phyloP scores from a whole-genome alignment of 2,797 vertebrate species.

The Eulemur coronatus region DNA sequence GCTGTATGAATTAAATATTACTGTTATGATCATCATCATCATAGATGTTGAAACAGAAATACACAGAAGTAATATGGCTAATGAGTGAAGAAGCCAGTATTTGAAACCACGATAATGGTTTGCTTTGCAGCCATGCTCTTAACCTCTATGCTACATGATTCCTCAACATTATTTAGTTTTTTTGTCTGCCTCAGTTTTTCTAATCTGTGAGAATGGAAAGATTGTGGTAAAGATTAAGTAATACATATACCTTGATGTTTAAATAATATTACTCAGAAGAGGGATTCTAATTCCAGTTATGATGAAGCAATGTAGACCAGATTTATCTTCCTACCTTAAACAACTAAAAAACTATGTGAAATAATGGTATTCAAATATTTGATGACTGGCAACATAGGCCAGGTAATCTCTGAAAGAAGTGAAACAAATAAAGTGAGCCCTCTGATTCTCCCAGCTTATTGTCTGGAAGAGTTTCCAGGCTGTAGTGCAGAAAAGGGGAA shows the following conservation, averaged over 20 bases:
- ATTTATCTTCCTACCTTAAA: neutral
- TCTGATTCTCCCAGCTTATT: neutral
- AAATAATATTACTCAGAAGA: neutral
- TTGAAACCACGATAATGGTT: neutral
- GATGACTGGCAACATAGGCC: neutral
- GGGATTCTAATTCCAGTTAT: neutral
- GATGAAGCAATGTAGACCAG: neutral
- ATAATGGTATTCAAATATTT: neutral
- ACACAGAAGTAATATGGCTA: neutral
- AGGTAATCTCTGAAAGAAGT: neutral
- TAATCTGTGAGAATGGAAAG: neutral
- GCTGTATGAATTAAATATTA: neutral
- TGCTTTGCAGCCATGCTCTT: neutral
- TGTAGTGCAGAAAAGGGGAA: neutral
- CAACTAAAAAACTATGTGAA: neutral
- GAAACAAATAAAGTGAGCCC: neutral
- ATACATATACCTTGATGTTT: neutral
- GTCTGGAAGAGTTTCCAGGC: neutral
- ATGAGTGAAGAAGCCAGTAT: neutral
- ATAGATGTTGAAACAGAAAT: slow-evolving; percentile 1
- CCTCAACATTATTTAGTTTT: neutral
- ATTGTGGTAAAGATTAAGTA: neutral
- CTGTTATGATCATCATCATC: neutral
- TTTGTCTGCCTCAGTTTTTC: neutral
- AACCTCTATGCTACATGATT: neutral